Base-by-base conservation (phyloP, 1,140 invertebrate species). In the Euwallacea similis region DNA sequence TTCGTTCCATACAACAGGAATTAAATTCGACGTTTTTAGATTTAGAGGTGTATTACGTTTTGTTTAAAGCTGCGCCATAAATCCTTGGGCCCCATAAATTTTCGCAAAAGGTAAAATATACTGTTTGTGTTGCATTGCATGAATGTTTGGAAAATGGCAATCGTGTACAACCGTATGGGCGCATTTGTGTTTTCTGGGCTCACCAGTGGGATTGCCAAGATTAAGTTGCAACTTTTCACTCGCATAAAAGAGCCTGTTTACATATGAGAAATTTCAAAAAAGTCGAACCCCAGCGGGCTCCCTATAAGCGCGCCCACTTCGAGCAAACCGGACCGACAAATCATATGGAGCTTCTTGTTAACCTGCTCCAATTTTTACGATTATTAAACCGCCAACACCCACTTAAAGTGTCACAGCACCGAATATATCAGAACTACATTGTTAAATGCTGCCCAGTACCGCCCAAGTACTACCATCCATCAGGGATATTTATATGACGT, bases 331-430 rank as follows among this genome's bases (percentile, higher is more conserved):
- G 55, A 68, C 66, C 42, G 44, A 68, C 66, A 68, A 68, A 68
- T 68, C 66, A 68, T 68, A 41, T 50, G 10, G 7, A 60, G 66
- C 66, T 68, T 59, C 66, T 68, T 68, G 66, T 68, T 68, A 68
- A 60, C 66, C 66, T 68, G 66, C 50, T 60, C 55, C 55, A 60
- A 68, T 66, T 66, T 66, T 66, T 41, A 33, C 13, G 64, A 66
- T 44, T 68, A 60, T 68, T 68, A 68, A 68, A 59, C 55, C 46
- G 13, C 15, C 55, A 47, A 60, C 66, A 68, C 66, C 66, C 66
- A 60, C 66, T 60, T 16, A 55, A 55, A 54, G 9, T 42, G 8
- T 44, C 33, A 16, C 16, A 68, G 66, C 56, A 33, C 66, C 66
- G 60, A 68, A 68, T 68, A 68, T 60, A 68, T 68, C 66, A 50